Base-by-base conservation (phyloP, 1,140 invertebrate species). In the Solen grandis region DNA sequence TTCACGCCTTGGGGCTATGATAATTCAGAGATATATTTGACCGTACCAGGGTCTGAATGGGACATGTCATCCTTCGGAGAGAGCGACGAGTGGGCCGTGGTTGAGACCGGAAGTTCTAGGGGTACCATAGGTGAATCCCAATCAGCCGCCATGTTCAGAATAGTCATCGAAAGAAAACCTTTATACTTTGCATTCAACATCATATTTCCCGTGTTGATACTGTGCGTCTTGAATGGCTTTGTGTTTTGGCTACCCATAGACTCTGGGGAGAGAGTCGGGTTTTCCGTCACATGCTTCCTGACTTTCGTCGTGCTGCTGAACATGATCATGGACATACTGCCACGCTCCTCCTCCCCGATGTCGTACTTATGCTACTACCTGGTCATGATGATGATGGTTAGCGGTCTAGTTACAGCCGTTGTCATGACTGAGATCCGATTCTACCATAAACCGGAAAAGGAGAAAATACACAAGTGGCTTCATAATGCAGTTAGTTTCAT, bases 321-420 rank as follows among this genome's bases (percentile, higher is more conserved):
- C 38, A 62, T 72, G 13, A 78, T 75, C 27, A 35, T 55, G 74
- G 55, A 25, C 10, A 10, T 31, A 19, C 13, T 74, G 38, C 72
- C 72, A 29, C 19, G 33, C 27, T 62, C 38, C 19, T 70, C 65
- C 8, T 69, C 54, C 1, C 54, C 65, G 16, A 38, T 59, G n/a
- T 35, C 55, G 5, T 59, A 59, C n/a, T 29, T 65, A 8, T 52
- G 50, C 46, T 52, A 35, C 74, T 66, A 65, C 22, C 55, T 35
- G 5, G 60, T 25, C 16, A 46, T 36, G 16, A 66, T 76, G 70
- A 73, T 73, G 70, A n/a, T 73, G 10, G 57, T 73, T n/a, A 73
- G 70, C 35, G 70, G 54, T 19, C 16, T 59, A 10, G 60, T 14
- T 16, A 73, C 33, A 1, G 55, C n/a, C 22, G 16, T 73, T n/a